Percentiles rank a stretch among this genome's conserved stretches.
phyloP scores from a whole-genome alignment of 2,888 invertebrate genomes.

The Clunio marinus region DNA sequence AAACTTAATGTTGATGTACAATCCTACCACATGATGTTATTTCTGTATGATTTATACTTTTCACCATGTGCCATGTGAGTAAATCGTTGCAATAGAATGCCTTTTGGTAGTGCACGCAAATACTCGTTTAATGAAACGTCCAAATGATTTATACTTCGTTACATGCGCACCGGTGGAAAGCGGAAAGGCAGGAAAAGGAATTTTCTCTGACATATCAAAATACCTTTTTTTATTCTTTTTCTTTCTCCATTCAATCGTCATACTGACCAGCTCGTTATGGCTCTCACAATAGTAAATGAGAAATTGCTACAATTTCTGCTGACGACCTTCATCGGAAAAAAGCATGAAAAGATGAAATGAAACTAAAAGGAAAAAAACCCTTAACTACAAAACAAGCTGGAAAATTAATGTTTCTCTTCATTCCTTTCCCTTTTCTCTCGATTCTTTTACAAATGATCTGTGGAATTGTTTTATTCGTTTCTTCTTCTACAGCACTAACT shows the following conservation, averaged over 20 bases:
- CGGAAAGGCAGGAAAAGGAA: neutral
- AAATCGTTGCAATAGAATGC: constrained; percentile 28
- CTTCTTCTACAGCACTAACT: neutral
- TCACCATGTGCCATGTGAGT: constrained; percentile 27
- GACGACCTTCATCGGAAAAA: constrained; percentile 3
- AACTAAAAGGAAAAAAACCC: neutral
- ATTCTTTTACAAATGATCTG: neutral
- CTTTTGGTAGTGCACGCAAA: constrained; percentile 31
- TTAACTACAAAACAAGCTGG: constrained; percentile 23
- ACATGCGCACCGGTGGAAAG: neutral
- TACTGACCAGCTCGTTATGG: neutral
- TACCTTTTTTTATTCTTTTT: neutral
- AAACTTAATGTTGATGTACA: constrained; percentile 32
- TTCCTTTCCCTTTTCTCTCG: neutral
- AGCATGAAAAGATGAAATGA: neutral
- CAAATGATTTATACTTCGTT: constrained; percentile 33
- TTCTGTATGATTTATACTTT: constrained; percentile 33
- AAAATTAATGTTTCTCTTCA: constrained; percentile 13
- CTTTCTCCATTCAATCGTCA: neutral
- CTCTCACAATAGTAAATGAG: constrained; percentile 2
- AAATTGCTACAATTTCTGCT: neutral
- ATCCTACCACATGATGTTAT: constrained; percentile 33
- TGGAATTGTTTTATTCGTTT: neutral
- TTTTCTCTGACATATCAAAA: neutral
- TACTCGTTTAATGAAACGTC: constrained; percentile 38